Evolutionary conservation across 2,797 vertebrate species (phyloP).

Genomic region (Columba guinea): DNA sequence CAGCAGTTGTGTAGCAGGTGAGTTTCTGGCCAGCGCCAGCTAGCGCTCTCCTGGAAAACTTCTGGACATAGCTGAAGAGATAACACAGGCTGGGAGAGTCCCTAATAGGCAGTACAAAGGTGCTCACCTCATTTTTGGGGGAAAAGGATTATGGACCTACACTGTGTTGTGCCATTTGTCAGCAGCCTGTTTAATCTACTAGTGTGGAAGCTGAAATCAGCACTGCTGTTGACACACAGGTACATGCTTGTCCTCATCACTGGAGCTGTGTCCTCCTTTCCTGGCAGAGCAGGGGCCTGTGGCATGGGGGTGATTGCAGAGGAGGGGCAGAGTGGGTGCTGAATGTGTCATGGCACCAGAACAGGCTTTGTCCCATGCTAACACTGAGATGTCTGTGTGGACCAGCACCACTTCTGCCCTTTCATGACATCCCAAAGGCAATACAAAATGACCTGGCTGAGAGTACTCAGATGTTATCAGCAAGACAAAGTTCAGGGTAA

Average conservation of each 20-base stretch:
- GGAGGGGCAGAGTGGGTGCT: accelerated
- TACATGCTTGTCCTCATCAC: not conserved
- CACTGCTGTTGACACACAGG: not conserved
- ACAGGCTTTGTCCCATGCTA: not conserved
- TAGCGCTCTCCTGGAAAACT: not conserved
- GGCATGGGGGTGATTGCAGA: not conserved
- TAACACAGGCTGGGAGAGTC: not conserved
- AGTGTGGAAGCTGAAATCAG: not conserved
- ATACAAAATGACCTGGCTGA: not conserved
- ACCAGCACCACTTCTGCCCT: not conserved
- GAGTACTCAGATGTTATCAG: not conserved
- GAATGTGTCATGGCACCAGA: not conserved
- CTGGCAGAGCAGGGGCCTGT: not conserved
- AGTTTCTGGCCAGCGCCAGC: not conserved
- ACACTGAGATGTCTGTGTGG: not conserved
- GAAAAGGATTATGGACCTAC: not conserved
- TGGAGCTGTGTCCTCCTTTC: not conserved
- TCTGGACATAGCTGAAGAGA: not conserved
- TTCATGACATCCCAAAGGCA: not conserved
- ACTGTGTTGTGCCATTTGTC: not conserved
- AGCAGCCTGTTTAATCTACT: not conserved
- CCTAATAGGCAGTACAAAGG: not conserved
- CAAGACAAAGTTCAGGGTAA: not conserved
- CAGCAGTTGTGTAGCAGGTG: not conserved
- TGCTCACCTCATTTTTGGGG: not conserved